A percentile compares a stretch with the other conserved stretches of the same genome.
phyloP scores from a whole-genome alignment of 2,888 invertebrate genomes.

The Anthophora plumipes region DNA sequence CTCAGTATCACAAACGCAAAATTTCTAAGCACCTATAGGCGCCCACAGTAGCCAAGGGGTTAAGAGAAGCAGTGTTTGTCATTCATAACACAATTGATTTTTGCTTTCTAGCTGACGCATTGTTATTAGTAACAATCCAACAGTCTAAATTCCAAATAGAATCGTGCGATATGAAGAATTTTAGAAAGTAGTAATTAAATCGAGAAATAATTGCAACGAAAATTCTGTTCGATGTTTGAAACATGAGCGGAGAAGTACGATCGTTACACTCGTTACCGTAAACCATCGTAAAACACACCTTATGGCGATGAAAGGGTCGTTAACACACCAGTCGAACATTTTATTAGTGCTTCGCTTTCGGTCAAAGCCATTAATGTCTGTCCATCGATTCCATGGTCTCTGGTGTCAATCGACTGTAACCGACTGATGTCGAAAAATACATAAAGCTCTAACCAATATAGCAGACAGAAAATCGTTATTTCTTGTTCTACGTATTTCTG shows the following conservation, averaged over 20 bases:
- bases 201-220: conserved; percentile 1
- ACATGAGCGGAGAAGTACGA: background rate
- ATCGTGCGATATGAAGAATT: too few relatives aligned
- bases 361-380: conserved; percentile 71
- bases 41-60: too few relatives aligned
- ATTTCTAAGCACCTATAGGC: too few relatives aligned
- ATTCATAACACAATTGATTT: too few relatives aligned
- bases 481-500: conserved; percentile 26
- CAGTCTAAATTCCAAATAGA: too few relatives aligned
- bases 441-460: conserved; percentile 58
- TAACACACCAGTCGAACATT: conserved; percentile 67
- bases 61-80: too few relatives aligned
- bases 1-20: too few relatives aligned
- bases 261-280: conserved; percentile 47
- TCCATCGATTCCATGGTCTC: conserved; percentile 64
- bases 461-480: conserved; percentile 58
- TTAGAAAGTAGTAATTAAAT: too few relatives aligned
- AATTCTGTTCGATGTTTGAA: conserved; percentile 17
- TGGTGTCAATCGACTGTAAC: conserved; percentile 61
- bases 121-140: too few relatives aligned
- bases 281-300: conserved; percentile 49
- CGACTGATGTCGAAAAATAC: conserved; percentile 59
- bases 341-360: conserved; percentile 72
- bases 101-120: too few relatives aligned
- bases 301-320: conserved; percentile 58